Percentiles rank a stretch among this genome's conserved stretches.
Evolutionary conservation across 2,888 invertebrate species (phyloP).

Genomic region (Ophion costatus): DNA sequence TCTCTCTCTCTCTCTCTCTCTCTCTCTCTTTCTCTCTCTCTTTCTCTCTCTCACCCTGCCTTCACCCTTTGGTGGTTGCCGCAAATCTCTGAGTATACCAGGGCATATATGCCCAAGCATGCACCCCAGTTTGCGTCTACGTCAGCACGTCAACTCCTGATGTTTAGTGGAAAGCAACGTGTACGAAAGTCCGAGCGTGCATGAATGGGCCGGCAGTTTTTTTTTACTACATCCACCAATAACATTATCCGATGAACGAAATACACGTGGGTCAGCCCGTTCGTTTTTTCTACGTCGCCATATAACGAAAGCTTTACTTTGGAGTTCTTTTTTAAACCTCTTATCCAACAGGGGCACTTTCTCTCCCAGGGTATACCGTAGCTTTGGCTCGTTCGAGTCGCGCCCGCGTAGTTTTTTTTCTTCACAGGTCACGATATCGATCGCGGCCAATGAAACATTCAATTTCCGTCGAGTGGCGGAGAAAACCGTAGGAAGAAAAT

Average conservation of each 20-base stretch:
- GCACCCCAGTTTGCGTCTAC: background rate
- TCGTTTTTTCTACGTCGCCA: background rate
- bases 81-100: conserved; percentile 26
- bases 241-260: background rate
- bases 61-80: conserved; percentile 5
- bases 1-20: conserved; percentile 23
- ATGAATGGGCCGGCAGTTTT: background rate
- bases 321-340: too few species aligned
- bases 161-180: conserved; percentile 20
- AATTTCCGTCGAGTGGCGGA: background rate
- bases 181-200: conserved; percentile 11
- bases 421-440: background rate
- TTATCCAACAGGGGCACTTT: too few species aligned
- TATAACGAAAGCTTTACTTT: too few species aligned
- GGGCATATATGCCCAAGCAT: conserved; percentile 10
- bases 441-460: background rate
- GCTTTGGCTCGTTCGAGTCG: too few species aligned
- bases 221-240: conserved; percentile 9
- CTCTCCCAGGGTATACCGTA: too few species aligned
- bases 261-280: background rate
- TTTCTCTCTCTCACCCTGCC: background rate
- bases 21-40: conserved; percentile 25
- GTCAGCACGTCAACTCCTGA: conserved; percentile 28
- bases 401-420: too few species aligned
- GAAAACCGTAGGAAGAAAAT: too few species aligned